These are phyloP conservation scores for Parthenolecanium corni DNA, from an alignment of 2,888 invertebrate genomes.

Conservation along the genomic window DNA sequence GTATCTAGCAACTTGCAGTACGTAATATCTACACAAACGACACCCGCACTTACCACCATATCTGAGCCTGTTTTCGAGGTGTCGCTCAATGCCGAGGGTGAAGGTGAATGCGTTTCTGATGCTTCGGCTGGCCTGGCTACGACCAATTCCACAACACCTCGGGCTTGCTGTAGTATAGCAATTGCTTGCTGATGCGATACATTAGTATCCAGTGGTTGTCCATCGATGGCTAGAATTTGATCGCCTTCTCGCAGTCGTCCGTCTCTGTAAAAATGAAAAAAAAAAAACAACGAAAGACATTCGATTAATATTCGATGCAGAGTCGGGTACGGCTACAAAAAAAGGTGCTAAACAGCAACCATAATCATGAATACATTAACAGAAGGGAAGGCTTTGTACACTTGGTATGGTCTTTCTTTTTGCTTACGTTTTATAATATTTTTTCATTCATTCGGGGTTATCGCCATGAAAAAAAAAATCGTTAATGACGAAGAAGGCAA, in stretches of 20 bases:
- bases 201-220: conserved; percentile 61
- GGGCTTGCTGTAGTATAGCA: conserved; percentile 60
- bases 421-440: no score
- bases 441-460: no score
- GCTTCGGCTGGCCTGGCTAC: conserved; percentile 44
- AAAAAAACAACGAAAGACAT: background rate
- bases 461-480: no score
- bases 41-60: conserved; percentile 47
- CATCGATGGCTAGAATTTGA: conserved; percentile 73
- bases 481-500: no score
- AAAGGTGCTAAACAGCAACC: no score
- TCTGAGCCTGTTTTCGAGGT: conserved; percentile 45
- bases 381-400: no score
- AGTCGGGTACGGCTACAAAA: no score
- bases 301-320: background rate
- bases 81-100: conserved; percentile 54
- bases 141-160: conserved; percentile 55
- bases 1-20: no score
- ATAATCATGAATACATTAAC: no score
- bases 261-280: conserved; percentile 44
- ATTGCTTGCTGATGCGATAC: conserved; percentile 75
- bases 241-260: conserved; percentile 63
- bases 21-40: background rate
- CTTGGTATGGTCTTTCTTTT: no score
- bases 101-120: conserved; percentile 36